A percentile compares a stretch with the other conserved stretches of the same genome.
Evolutionary conservation across 2,888 invertebrate genomes (phyloP).

Genomic region (Dryobotodes eremita): DNA sequence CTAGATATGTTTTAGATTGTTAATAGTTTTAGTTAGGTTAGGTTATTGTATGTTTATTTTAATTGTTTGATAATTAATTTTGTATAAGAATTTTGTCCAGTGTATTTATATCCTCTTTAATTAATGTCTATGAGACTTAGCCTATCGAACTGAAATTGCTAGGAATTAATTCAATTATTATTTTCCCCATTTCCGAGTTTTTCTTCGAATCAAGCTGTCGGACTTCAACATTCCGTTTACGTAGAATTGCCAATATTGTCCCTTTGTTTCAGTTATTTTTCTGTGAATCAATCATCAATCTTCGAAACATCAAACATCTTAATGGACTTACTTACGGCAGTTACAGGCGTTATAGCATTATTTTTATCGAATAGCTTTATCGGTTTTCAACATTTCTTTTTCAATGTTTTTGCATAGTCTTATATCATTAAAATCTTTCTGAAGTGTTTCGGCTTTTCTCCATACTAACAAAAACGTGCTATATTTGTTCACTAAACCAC

Average conservation of each 20-base stretch:
- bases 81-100: neutral
- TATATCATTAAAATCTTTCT: neutral
- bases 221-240: neutral
- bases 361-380: neutral
- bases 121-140: neutral
- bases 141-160: neutral
- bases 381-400: neutral
- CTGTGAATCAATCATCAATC: too few relatives aligned
- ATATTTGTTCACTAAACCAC: conserved; percentile 21
- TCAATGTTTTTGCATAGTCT: neutral
- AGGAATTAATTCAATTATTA: neutral
- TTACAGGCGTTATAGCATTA: neutral
- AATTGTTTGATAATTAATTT: neutral
- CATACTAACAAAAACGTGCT: neutral
- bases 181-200: neutral
- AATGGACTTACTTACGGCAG: neutral
- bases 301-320: neutral
- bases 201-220: neutral
- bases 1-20: too few relatives aligned
- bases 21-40: neutral
- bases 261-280: neutral
- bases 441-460: too few relatives aligned
- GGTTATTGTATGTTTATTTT: neutral
- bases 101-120: neutral
- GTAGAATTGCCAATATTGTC: too few relatives aligned